phyloP scores from a whole-genome alignment of 2,888 invertebrate species.

The Archips xylosteana region DNA sequence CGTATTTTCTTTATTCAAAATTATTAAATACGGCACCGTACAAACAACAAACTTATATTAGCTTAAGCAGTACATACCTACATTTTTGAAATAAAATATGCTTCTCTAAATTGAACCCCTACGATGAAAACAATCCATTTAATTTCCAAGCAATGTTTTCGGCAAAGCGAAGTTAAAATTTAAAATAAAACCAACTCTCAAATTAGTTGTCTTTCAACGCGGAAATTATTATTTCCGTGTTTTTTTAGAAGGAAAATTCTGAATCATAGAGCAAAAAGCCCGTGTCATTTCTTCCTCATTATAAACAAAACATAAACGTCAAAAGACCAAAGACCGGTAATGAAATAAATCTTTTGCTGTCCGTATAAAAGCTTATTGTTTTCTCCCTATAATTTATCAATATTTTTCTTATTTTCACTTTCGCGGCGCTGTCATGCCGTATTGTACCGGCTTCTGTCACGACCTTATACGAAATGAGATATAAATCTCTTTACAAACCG shows the following conservation, averaged over 20 bases:
- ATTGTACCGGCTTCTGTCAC: constrained; percentile 47
- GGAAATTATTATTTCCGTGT: background rate
- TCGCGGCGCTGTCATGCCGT: constrained; percentile 39
- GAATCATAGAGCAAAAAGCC: background rate
- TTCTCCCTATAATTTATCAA: constrained; percentile 44
- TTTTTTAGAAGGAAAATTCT: constrained; percentile 3
- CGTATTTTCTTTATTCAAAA: background rate
- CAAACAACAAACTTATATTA: too few relatives aligned
- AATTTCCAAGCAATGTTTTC: background rate
- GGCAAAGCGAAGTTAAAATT: background rate
- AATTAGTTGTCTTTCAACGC: background rate
- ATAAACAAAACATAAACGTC: constrained; percentile 25
- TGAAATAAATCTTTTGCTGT: constrained; percentile 30
- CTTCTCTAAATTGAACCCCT: background rate
- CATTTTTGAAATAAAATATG: too few relatives aligned
- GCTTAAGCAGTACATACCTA: too few relatives aligned
- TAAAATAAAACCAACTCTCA: background rate
- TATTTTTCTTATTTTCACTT: constrained; percentile 48
- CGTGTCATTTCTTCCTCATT: constrained; percentile 5
- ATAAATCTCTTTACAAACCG: constrained; percentile 50
- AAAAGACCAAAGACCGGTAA: constrained; percentile 30
- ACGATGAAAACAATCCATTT: background rate
- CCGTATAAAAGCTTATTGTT: constrained; percentile 28
- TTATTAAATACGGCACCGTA: too few relatives aligned
- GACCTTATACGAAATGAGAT: constrained; percentile 52